phyloP scores from a whole-genome alignment of 2,888 invertebrate genomes.

The Lymantria monacha region DNA sequence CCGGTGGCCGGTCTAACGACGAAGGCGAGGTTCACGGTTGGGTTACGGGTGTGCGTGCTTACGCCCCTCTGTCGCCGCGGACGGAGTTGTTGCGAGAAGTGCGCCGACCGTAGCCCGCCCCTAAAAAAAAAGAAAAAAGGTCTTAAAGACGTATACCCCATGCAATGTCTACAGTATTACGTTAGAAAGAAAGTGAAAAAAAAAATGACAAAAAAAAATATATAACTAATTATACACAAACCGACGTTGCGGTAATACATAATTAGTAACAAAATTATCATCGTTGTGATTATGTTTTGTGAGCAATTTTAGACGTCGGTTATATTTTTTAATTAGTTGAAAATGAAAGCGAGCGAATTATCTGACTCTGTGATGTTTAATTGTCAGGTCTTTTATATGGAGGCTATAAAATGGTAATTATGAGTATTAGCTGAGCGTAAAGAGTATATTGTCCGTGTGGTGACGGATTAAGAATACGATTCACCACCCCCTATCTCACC shows the following conservation, averaged over 20 bases:
- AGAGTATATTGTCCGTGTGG: too few relatives aligned
- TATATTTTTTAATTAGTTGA: constrained; percentile 39
- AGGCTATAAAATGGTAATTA: constrained; percentile 2
- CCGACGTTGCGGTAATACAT: constrained; percentile 13
- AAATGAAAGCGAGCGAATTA: constrained; percentile 39
- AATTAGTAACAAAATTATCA: constrained; percentile 33
- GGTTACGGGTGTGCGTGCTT: too few relatives aligned
- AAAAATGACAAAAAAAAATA: not conserved
- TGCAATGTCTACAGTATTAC: constrained; percentile 10
- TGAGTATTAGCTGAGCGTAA: not conserved
- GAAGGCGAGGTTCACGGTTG: too few relatives aligned
- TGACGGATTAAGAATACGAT: too few relatives aligned
- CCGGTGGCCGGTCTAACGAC: too few relatives aligned
- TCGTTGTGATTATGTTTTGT: not conserved
- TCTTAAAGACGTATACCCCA: too few relatives aligned
- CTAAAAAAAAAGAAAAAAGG: too few relatives aligned
- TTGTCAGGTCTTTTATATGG: constrained; percentile 15
- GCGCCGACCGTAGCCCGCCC: too few relatives aligned
- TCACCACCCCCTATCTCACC: too few relatives aligned
- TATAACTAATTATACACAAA: not conserved
- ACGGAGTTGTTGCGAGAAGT: too few relatives aligned
- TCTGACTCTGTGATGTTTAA: constrained; percentile 11
- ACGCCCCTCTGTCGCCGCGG: too few relatives aligned
- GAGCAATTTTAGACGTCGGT: not conserved
- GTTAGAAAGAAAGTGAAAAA: constrained; percentile 3